Conservation (phyloP, 1,140 invertebrate species). For the Nilaparvata lugens region DNA sequence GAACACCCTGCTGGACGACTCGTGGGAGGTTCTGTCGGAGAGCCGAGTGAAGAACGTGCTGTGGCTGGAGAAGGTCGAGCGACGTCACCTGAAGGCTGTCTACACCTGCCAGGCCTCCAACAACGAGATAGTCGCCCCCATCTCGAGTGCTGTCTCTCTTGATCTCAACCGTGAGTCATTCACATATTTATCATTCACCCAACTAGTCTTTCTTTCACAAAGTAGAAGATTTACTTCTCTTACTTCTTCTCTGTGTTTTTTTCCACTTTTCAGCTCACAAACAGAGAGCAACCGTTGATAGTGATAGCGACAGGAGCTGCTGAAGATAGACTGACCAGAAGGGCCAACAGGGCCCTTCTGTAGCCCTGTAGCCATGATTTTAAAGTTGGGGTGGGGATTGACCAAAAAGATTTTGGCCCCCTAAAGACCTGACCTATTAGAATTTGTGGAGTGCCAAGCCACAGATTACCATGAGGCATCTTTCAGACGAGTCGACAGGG, state of each 20-base stretch:
- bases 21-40: slow-evolving; percentile 48
- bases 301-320: no score
- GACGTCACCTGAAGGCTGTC: slow-evolving; percentile 54
- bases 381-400: no score
- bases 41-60: slow-evolving; percentile 57
- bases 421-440: no score
- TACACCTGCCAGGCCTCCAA: slow-evolving; percentile 68
- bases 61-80: slow-evolving; percentile 49
- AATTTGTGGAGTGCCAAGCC: no score
- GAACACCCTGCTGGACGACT: slow-evolving; percentile 57
- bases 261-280: neutral
- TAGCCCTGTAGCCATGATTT: no score
- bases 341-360: no score
- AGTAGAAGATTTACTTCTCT: neutral
- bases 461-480: no score
- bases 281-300: no score
- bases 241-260: neutral
- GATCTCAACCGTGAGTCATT: slow-evolving; percentile 67
- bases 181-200: neutral
- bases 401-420: no score
- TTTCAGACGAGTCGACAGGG: no score
- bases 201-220: neutral
- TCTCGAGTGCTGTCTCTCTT: slow-evolving; percentile 60
- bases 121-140: slow-evolving; percentile 63
- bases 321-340: no score